Evolutionary conservation across 1,140 invertebrate species (phyloP).

Genomic region (Samia ricini): DNA sequence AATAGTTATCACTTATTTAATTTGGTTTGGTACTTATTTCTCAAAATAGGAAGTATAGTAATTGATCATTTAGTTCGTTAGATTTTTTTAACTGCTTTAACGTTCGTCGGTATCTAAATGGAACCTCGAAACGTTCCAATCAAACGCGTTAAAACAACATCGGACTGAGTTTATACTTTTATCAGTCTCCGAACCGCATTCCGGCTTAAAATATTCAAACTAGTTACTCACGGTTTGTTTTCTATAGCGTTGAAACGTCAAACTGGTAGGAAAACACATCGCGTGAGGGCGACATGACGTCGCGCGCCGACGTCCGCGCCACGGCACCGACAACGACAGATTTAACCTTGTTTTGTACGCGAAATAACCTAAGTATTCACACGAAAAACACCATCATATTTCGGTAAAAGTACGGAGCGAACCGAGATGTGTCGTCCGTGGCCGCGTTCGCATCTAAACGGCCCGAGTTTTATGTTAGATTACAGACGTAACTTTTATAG

Average conservation of each 20-base stretch:
- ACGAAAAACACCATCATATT: constrained; percentile 65
- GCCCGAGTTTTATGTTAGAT: constrained; percentile 78
- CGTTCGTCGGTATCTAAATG: background rate
- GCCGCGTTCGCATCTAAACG: constrained; percentile 77
- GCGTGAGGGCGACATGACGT: constrained; percentile 37
- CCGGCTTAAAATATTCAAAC: constrained; percentile 46
- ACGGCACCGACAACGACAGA: constrained; percentile 35
- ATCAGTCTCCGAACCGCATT: constrained; percentile 12
- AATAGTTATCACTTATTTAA: no score
- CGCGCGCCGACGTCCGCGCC: constrained; percentile 48
- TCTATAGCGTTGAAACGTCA: constrained; percentile 43
- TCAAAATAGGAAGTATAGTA: no score
- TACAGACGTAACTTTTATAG: constrained; percentile 78
- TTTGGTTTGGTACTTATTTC: no score
- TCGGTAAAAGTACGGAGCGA: constrained; percentile 76
- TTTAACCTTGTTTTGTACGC: constrained; percentile 42
- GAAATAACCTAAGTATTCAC: constrained; percentile 58
- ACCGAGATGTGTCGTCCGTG: constrained; percentile 75
- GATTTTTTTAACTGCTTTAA: background rate
- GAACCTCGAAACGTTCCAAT: background rate
- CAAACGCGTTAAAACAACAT: background rate
- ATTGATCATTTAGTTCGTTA: background rate
- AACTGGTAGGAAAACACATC: constrained; percentile 38
- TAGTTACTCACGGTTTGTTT: constrained; percentile 52
- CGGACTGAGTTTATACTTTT: constrained; percentile 16